A percentile compares a stretch with the other conserved stretches of the same genome.
Conservation (phyloP, 2,113 vertebrate species). For the Typhlomys cinereus region DNA sequence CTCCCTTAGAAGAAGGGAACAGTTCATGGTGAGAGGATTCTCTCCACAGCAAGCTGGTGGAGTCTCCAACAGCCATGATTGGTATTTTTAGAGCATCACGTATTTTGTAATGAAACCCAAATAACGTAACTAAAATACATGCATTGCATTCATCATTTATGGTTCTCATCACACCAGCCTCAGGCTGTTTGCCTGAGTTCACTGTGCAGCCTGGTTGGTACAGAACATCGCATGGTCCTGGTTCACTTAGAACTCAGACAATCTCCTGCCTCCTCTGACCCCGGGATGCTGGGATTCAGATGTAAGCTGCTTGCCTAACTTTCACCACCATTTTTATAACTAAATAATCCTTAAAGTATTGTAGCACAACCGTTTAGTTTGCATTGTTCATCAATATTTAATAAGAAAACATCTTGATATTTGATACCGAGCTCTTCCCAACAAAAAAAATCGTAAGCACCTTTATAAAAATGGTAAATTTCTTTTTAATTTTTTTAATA, state of each 20-base stretch:
- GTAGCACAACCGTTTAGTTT: neutral
- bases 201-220: neutral
- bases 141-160: neutral
- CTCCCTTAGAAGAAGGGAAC: no score
- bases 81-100: neutral
- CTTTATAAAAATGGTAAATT: neutral
- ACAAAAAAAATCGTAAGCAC: neutral
- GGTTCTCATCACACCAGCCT: neutral
- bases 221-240: neutral
- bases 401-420: neutral
- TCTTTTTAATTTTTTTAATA: no score
- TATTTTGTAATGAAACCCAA: neutral
- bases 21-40: no score
- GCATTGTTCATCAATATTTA: neutral
- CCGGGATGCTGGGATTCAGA: neutral
- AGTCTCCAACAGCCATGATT: neutral
- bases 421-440: neutral
- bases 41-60: neutral
- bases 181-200: no score
- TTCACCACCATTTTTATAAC: neutral
- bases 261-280: no score
- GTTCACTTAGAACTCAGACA: no score
- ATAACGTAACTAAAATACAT: neutral
- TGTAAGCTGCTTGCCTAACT: neutral
- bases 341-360: neutral